Percentiles rank a stretch among this genome's conserved stretches.
phyloP scores from a whole-genome alignment of 92 coral and sea anemone species.

The Paragorgia papillata region DNA sequence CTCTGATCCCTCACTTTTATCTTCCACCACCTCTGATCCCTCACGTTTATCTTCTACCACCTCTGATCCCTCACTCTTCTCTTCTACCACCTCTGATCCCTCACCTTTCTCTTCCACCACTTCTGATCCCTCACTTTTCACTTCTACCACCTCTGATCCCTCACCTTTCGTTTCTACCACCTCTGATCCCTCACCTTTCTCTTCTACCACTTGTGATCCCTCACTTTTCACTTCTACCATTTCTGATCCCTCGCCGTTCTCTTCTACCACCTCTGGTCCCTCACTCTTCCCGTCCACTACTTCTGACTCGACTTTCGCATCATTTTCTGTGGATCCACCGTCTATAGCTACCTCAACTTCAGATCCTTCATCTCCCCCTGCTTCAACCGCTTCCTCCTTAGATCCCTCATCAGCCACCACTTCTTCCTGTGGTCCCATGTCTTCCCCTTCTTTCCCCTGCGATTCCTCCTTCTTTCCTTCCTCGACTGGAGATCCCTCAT shows the following conservation, averaged over 20 bases:
- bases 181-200: conserved; percentile 18
- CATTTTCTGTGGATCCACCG: background rate
- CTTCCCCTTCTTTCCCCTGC: conserved; percentile 40
- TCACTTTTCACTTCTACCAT: conserved; percentile 39
- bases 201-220: conserved; percentile 39
- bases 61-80: background rate
- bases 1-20: background rate
- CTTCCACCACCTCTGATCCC: background rate
- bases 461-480: conserved; percentile 51
- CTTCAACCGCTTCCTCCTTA: background rate
- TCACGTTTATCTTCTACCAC: background rate
- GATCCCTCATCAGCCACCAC: background rate
- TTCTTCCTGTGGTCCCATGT: background rate
- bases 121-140: too few relatives aligned
- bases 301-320: background rate
- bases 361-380: conserved; percentile 12
- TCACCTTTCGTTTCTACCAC: background rate
- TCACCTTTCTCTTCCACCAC: background rate
- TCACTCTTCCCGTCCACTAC: background rate
- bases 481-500: background rate
- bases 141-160: background rate
- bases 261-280: background rate
- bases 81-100: background rate
- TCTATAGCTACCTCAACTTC: conserved; percentile 9
- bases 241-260: background rate